Percentiles rank a stretch among this genome's conserved stretches.
Conservation (phyloP, 2,888 invertebrate species). For the Cremastinae sp. region DNA sequence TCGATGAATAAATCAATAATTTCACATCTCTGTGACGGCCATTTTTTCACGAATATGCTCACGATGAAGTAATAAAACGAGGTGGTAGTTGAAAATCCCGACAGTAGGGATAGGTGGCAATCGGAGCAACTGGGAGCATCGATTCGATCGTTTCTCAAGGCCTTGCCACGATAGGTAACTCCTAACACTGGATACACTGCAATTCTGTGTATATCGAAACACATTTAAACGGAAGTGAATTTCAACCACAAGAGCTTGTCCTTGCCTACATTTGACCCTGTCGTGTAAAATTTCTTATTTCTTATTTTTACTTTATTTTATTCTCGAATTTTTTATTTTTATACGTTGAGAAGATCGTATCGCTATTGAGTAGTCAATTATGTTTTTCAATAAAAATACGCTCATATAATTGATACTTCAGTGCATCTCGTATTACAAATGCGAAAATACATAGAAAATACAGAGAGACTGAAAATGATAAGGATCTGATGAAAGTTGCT, state of each 20-base stretch:
- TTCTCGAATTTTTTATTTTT: too few species aligned
- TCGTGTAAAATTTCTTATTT: not conserved
- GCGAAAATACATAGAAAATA: too few species aligned
- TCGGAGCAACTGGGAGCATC: constrained; percentile 7
- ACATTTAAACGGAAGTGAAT: constrained; percentile 8
- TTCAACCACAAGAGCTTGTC: constrained; percentile 11
- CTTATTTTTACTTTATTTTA: too few species aligned
- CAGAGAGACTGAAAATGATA: too few species aligned
- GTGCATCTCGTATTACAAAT: too few species aligned
- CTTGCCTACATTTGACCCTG: constrained; percentile 1
- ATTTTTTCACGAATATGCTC: not conserved
- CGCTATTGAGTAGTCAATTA: too few species aligned
- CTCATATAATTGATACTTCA: too few species aligned
- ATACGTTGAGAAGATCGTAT: too few species aligned
- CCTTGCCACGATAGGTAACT: not conserved
- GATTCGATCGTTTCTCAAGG: constrained; percentile 36
- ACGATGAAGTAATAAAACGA: not conserved
- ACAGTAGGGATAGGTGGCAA: constrained; percentile 1
- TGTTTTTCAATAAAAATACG: too few species aligned
- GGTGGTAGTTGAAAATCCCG: too few species aligned
- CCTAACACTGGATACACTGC: not conserved
- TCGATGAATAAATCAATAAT: too few species aligned
- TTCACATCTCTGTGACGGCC: not conserved
- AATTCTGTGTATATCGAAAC: not conserved
- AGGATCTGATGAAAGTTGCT: too few species aligned